phyloP scores from a whole-genome alignment of 2,888 invertebrate genomes.

The Heliconius hortense region DNA sequence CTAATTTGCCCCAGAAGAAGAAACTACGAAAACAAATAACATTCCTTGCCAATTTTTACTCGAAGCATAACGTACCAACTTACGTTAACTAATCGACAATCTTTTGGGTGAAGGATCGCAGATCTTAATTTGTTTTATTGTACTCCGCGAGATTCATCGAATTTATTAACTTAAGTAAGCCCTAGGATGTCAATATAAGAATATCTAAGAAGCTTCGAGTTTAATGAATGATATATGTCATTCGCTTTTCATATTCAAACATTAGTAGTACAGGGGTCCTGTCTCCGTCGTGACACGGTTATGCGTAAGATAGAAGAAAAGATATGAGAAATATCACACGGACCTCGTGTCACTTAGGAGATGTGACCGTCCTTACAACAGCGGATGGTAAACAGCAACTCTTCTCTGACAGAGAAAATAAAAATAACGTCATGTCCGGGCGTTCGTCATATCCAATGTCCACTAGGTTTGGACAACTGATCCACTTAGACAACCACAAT shows the following conservation, averaged over 20 bases:
- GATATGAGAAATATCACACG: not conserved
- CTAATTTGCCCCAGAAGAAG: slow-evolving; percentile 8
- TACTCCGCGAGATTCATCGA: slow-evolving; percentile 22
- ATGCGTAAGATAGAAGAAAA: not conserved
- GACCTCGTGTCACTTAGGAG: not conserved
- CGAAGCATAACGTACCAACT: not conserved
- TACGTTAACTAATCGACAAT: slow-evolving; percentile 21
- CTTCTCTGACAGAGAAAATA: not conserved
- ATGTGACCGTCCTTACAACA: not conserved
- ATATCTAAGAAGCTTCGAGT: not conserved
- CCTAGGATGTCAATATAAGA: not conserved
- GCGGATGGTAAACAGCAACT: not conserved
- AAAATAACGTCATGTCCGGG: not conserved
- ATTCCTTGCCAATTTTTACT: not conserved
- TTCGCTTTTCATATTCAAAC: not conserved
- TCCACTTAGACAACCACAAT: slow-evolving; percentile 14
- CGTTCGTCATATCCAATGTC: slow-evolving; percentile 5
- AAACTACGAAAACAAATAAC: slow-evolving; percentile 11
- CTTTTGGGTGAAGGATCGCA: slow-evolving; percentile 17
- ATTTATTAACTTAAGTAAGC: slow-evolving; percentile 9
- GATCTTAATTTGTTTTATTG: not conserved
- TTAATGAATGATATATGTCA: not conserved
- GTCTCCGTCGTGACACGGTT: not conserved
- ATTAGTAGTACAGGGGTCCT: not conserved
- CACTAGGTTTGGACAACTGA: slow-evolving; percentile 1